Evolutionary conservation across 2,888 invertebrate species (phyloP), one percentile per base, ranked within the genome.

Genomic region (Philhelius pedissequus): DNA sequence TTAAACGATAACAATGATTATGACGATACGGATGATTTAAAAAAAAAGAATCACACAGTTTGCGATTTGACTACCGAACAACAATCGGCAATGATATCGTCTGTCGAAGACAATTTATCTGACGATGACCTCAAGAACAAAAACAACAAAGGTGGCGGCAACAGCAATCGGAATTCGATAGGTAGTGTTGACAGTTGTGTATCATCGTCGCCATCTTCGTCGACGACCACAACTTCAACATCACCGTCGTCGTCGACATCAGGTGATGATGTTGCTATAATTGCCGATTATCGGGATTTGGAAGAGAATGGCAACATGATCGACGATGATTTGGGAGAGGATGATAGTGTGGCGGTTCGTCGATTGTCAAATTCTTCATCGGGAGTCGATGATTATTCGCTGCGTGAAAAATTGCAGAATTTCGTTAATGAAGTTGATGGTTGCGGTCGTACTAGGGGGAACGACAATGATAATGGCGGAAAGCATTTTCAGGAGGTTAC

Each of bases 101-200:
- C 83, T 0, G 73, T 25, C 45, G 84, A 76, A 54, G 87, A 86
- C 30, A 84, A 86, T 76, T 75, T 80, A 5, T 84, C 84, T 54
- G 86, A 87, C 35, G 86, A 86, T 15, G 86, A 86, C 20, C 15
- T 84, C 7, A 87, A 86, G 43, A 84, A 84, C 40, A 86, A 76
- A 76, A 86, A 81, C 54, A 69, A 77, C 64, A 48, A 40, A 45
- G 48, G 30, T 35, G 70, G 68, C 45, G 70, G 68, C 45, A 71
- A 74, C 27, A 88, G 88, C 75, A 90, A 91, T 88, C 90, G 91
- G 6, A 90, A 89, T 81, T 91, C 91, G 1, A 88, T 91, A 68
- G 91, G 89, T 62, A 91, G 91, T 87, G 91, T 91, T 73, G 91
- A 91, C 52, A 91, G 91, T 86, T 90, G 90, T 58, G 89, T 90